These are phyloP conservation scores for Morpho helenor DNA, from an alignment of 2,888 invertebrate species.

Conservation along the genomic window DNA sequence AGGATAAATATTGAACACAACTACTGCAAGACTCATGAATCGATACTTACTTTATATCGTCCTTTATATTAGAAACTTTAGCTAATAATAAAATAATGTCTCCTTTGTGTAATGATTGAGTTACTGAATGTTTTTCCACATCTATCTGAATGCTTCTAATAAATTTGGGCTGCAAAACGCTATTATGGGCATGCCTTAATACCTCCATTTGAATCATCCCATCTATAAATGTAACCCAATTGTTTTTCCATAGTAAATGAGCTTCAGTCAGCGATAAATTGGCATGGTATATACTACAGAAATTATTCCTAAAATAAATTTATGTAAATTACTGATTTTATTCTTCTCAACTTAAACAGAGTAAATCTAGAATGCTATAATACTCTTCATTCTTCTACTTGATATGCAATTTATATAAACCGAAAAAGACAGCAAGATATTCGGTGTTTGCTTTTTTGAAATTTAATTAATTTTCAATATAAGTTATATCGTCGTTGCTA, in stretches of 20 bases:
- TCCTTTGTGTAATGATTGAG: background rate
- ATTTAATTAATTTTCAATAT: too few relatives aligned
- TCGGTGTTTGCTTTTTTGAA: too few relatives aligned
- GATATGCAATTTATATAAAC: too few relatives aligned
- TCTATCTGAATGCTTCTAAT: background rate
- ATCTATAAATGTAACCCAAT: background rate
- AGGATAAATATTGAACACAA: background rate
- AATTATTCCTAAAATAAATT: background rate
- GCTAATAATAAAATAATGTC: background rate
- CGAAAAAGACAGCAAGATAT: too few relatives aligned
- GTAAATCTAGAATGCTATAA: too few relatives aligned
- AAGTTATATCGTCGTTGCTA: too few relatives aligned
- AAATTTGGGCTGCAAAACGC: background rate
- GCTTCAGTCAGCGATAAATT: background rate
- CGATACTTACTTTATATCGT: background rate
- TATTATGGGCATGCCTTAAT: background rate
- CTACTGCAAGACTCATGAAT: background rate
- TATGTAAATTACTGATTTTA: background rate
- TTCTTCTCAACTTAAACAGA: background rate
- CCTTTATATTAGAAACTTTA: background rate
- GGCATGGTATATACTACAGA: background rate
- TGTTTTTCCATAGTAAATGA: background rate
- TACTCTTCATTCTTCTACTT: too few relatives aligned
- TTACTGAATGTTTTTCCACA: background rate
- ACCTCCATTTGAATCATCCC: background rate